These are phyloP conservation scores for Deilephila porcellus DNA, from an alignment of 2,888 invertebrate species.

Conservation along the genomic window DNA sequence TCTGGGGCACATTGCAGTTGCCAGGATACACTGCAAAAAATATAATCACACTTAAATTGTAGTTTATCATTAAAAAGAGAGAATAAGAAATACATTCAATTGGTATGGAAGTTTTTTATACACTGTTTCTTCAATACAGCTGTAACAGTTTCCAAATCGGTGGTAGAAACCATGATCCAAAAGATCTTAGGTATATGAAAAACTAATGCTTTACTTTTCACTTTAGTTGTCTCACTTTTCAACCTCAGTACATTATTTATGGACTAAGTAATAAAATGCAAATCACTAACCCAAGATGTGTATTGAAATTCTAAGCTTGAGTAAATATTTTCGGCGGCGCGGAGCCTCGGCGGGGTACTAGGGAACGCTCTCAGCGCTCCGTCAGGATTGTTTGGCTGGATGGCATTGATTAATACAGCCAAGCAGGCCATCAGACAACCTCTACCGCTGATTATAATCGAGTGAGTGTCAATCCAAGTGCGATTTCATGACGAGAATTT, in stretches of 20 bases:
- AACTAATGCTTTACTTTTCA: too few relatives aligned
- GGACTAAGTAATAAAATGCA: neutral
- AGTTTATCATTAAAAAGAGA: too few relatives aligned
- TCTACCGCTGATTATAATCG: constrained; percentile 55
- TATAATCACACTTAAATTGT: too few relatives aligned
- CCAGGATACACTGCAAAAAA: too few relatives aligned
- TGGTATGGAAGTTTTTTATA: too few relatives aligned
- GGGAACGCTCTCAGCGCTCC: constrained; percentile 29
- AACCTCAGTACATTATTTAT: neutral
- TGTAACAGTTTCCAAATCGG: too few relatives aligned
- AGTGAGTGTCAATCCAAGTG: constrained; percentile 63
- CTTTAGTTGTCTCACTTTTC: too few relatives aligned
- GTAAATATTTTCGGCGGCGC: constrained; percentile 23
- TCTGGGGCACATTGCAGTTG: too few relatives aligned
- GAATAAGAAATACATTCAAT: too few relatives aligned
- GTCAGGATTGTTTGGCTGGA: constrained; percentile 34
- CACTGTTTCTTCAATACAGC: too few relatives aligned
- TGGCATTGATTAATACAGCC: constrained; percentile 42
- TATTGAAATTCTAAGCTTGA: constrained; percentile 4
- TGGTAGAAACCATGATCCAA: too few relatives aligned
- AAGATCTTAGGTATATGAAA: too few relatives aligned
- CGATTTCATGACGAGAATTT: constrained; percentile 66
- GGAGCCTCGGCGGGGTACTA: constrained; percentile 21
- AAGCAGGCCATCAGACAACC: constrained; percentile 40
- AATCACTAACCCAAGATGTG: constrained; percentile 10